Evolutionary conservation across 2,113 vertebrate species (phyloP).

Genomic region (Halcyon malimbica): DNA sequence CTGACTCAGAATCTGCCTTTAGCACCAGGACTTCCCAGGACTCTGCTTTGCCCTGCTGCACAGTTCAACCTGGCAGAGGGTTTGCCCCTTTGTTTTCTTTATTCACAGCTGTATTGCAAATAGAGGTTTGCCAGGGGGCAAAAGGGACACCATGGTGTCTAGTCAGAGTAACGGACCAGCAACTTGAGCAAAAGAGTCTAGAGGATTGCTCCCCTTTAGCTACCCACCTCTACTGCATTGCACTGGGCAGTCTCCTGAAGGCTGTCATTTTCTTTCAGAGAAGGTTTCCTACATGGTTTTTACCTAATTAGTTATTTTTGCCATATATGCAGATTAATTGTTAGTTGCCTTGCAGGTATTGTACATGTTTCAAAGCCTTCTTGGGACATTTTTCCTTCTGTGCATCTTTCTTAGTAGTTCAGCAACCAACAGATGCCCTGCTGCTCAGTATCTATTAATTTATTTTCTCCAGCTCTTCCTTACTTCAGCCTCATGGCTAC

Average conservation of each 20-base stretch:
- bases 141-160: accelerated
- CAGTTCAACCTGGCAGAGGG: background rate
- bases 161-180: background rate
- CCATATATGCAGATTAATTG: background rate
- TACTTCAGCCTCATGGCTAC: background rate
- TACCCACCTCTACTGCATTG: background rate
- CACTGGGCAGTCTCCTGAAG: background rate
- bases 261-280: too few species aligned
- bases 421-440: accelerated
- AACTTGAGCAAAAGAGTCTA: background rate
- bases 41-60: background rate
- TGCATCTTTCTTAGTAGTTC: background rate
- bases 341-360: background rate
- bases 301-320: background rate
- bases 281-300: background rate
- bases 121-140: background rate
- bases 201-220: background rate
- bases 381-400: background rate
- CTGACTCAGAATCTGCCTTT: background rate
- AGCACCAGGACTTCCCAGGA: background rate
- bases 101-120: background rate
- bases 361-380: background rate
- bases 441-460: background rate
- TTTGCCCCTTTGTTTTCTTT: background rate
- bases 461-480: background rate